phyloP scores from a whole-genome alignment of 2,888 invertebrate species.

The Byasa hedistus region DNA sequence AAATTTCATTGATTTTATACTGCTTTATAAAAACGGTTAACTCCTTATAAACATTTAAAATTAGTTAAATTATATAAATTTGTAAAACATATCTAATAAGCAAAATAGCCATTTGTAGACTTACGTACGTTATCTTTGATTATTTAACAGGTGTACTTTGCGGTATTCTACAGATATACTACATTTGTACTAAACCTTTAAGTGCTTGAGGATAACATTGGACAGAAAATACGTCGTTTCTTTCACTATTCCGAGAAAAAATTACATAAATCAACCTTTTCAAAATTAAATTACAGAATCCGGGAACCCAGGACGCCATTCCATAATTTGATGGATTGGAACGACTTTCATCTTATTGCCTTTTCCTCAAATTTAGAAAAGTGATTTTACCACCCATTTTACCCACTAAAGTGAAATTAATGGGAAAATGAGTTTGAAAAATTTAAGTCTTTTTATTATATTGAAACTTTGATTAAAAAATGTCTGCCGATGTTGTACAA shows the following conservation, averaged over 20 bases:
- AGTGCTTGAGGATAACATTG: background rate
- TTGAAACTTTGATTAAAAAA: no score
- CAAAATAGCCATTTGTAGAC: background rate
- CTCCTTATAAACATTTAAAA: background rate
- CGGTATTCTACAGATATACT: no score
- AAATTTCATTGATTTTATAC: no score
- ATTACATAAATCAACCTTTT: background rate
- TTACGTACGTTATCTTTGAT: background rate
- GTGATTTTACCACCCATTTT: no score
- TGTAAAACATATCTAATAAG: background rate
- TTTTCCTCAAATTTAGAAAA: background rate
- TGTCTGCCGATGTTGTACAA: no score
- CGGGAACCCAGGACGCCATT: background rate
- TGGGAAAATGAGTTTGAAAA: no score
- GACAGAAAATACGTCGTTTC: background rate
- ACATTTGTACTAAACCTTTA: no score
- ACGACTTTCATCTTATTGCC: constrained; percentile 2
- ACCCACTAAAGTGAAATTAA: background rate
- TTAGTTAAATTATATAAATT: background rate
- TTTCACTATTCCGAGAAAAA: background rate
- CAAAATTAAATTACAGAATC: background rate
- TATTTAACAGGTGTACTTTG: background rate
- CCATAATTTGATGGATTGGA: background rate
- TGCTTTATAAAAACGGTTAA: no score
- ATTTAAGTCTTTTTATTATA: no score